Conservation (phyloP, 2,888 invertebrate species). For the Lasioglossum lativentre region DNA sequence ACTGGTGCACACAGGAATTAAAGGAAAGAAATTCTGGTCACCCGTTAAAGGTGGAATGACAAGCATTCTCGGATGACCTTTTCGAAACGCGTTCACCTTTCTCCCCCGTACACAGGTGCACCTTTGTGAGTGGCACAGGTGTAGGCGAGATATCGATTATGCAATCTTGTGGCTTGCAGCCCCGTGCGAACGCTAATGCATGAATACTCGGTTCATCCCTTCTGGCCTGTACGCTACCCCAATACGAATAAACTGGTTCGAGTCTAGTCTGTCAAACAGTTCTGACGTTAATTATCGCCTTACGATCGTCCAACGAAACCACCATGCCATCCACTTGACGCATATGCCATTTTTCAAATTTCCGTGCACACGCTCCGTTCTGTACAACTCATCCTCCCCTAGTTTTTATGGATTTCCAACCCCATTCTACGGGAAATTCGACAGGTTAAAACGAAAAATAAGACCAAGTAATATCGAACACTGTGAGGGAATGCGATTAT, state of each 20-base stretch:
- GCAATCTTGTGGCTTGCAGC: slow-evolving; percentile 78
- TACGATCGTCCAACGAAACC: slow-evolving; percentile 63
- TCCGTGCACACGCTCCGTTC: slow-evolving; percentile 23
- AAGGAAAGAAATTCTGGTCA: not conserved
- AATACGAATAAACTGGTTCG: slow-evolving; percentile 54
- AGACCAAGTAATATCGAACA: not conserved
- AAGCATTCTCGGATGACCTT: slow-evolving; percentile 64
- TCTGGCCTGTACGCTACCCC: slow-evolving; percentile 45
- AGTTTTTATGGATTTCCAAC: not conserved
- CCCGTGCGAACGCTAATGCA: slow-evolving; percentile 59
- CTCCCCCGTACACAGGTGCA: slow-evolving; percentile 68
- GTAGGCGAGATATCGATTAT: slow-evolving; percentile 80
- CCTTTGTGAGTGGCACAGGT: slow-evolving; percentile 76
- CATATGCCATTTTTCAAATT: slow-evolving; percentile 75
- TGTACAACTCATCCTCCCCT: not conserved
- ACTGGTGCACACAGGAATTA: not conserved
- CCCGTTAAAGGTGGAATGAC: slow-evolving; percentile 20
- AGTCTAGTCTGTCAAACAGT: slow-evolving; percentile 68
- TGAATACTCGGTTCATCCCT: slow-evolving; percentile 59
- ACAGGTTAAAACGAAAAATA: not conserved
- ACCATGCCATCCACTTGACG: slow-evolving; percentile 62
- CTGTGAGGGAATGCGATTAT: not conserved
- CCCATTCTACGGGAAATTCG: not conserved
- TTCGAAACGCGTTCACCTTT: slow-evolving; percentile 62
- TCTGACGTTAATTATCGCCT: slow-evolving; percentile 78